Conservation (phyloP, 2,888 invertebrate genomes). For the Strigamia crassipes region DNA sequence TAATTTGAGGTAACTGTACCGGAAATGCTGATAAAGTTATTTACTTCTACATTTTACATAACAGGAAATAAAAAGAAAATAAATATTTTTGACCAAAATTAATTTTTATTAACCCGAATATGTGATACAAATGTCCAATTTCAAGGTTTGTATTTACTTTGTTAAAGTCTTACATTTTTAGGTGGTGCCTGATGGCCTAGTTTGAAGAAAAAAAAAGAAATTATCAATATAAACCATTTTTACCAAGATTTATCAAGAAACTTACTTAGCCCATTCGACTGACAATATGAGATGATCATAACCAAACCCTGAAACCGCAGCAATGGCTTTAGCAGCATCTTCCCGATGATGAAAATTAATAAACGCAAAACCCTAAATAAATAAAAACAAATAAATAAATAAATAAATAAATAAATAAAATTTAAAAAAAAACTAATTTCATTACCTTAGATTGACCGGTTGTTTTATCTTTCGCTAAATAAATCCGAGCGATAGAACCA, state of each 20-base stretch:
- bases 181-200: background rate
- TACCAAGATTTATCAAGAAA: background rate
- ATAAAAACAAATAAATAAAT: slow-evolving; percentile 17
- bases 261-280: slow-evolving; percentile 94
- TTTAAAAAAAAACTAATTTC: background rate
- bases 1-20: too few relatives aligned
- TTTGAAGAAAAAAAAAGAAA: background rate
- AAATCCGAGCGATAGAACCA: slow-evolving; percentile 90
- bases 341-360: slow-evolving; percentile 91
- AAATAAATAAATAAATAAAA: background rate
- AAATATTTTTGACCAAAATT: background rate
- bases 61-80: too few relatives aligned
- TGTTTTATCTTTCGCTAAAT: slow-evolving; percentile 85
- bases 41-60: too few relatives aligned
- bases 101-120: background rate
- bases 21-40: too few relatives aligned
- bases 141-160: background rate
- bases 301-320: slow-evolving; percentile 85
- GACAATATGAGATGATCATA: slow-evolving; percentile 97
- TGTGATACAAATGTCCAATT: background rate
- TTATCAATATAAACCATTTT: background rate
- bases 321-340: slow-evolving; percentile 91
- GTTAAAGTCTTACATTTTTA: background rate
- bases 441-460: slow-evolving; percentile 63
- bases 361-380: slow-evolving; percentile 96